These are phyloP conservation scores for Ciconia maguari DNA, from an alignment of 2,113 vertebrate genomes.

Conservation along the genomic window DNA sequence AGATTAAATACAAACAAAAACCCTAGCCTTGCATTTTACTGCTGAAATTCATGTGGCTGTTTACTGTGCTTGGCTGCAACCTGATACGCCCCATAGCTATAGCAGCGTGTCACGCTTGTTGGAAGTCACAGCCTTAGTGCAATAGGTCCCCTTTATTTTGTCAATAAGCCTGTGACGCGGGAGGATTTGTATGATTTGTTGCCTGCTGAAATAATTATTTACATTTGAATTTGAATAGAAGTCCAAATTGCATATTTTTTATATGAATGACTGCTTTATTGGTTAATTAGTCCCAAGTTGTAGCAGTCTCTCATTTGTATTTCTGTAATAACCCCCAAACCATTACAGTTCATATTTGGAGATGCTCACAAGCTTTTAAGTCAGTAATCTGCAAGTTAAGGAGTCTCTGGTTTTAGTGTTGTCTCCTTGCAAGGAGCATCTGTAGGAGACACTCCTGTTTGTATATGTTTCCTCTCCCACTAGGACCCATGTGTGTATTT, in stretches of 20 bases:
- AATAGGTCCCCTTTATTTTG: neutral
- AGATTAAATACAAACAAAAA: neutral
- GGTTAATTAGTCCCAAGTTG: conserved; percentile 24
- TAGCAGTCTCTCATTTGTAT: neutral
- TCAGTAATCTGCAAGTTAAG: neutral
- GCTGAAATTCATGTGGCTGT: neutral
- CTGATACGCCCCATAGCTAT: neutral
- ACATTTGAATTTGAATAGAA: conserved; percentile 38
- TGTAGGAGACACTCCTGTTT: neutral
- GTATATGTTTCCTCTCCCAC: neutral
- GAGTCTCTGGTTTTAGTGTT: neutral
- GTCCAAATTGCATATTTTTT: neutral
- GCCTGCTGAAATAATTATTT: conserved; percentile 8
- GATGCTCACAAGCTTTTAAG: neutral
- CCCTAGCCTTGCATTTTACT: neutral
- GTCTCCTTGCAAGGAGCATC: neutral
- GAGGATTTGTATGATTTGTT: conserved; percentile 9
- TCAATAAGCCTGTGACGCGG: neutral
- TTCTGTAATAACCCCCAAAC: neutral
- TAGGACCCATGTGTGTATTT: neutral
- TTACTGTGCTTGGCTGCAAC: neutral
- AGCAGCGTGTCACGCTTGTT: neutral
- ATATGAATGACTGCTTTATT: neutral
- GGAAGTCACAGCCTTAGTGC: neutral
- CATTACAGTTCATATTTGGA: neutral